These are phyloP conservation scores for Microtus pennsylvanicus DNA, from an alignment of 2,113 vertebrate genomes.

Conservation along the genomic window DNA sequence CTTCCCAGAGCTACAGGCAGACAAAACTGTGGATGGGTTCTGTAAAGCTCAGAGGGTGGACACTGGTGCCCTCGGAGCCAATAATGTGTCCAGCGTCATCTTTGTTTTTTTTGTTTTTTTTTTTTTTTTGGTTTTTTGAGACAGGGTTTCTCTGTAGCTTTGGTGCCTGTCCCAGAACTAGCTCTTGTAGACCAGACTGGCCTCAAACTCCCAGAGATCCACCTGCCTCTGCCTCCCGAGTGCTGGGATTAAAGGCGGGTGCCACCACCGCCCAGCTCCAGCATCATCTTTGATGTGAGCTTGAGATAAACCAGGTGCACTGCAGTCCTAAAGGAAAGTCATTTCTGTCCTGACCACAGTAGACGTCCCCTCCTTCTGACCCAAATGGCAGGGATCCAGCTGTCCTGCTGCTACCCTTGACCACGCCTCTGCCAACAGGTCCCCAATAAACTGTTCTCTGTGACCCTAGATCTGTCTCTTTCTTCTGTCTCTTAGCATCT, in stretches of 20 bases:
- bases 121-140: too few relatives aligned
- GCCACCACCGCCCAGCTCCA: background rate
- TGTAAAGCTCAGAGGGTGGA: background rate
- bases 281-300: background rate
- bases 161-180: too few relatives aligned
- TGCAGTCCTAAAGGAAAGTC: background rate
- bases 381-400: background rate
- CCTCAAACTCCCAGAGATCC: too few relatives aligned
- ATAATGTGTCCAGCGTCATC: background rate
- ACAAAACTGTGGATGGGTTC: background rate
- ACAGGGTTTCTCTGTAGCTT: too few relatives aligned
- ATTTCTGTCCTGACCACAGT: background rate
- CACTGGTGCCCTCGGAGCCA: background rate
- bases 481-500: background rate
- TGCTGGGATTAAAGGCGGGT: too few relatives aligned
- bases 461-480: background rate
- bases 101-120: too few relatives aligned
- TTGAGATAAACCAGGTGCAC: background rate
- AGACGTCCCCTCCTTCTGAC: background rate
- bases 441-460: background rate
- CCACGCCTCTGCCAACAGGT: background rate
- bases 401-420: background rate
- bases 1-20: background rate
- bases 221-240: too few relatives aligned
- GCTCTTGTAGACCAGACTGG: too few relatives aligned